Base-by-base conservation (phyloP, 2,113 vertebrate genomes). In the Tor tambroides region DNA sequence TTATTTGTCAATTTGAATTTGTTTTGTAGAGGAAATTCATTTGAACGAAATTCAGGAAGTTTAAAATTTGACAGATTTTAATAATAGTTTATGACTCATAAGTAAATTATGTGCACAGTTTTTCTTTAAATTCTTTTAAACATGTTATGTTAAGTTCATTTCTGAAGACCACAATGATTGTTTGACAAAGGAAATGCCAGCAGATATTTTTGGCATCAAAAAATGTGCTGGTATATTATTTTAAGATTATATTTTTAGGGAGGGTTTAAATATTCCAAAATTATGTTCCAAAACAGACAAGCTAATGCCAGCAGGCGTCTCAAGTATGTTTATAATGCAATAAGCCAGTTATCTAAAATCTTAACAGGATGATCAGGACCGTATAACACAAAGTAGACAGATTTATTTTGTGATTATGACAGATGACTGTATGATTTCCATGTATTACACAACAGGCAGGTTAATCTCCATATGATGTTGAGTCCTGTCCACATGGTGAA, bases 111-210 rank as follows among this genome's bases (percentile, higher is more conserved):
- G 28, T 28, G 4, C 15, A 63, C 32, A 28, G 26, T 54, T 2
- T 23, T 23, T 23, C 43, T 43, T 59, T 10, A 5, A 9, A 56
- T 15, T 38, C 2, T 26, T 35, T 54, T 86, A 10, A 14, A 41
- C 0, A 9, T 84, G 23, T 41, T 54, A 9, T 15, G 5, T 54
- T n/a, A 51, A 54, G 46, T 77, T 26, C 2, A 6, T 17, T 46
- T 54, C 26, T 32, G 5, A 23, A 49, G 38, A 82, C 41, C 2
- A 19, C 46, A 32, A 17, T 6, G 71, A 43, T 12, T 38, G 14
- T 28, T 56, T 56, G 9, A 56, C 35, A 79, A 56, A 79, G 51
- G 77, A 79, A 79, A 54, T 56, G 49, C 26, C 49, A 79, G 49
- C 12, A 79, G 46, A 30, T 79, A 32, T 79, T 79, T 79, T 54